phyloP scores from a whole-genome alignment of 2,888 invertebrate species.

The Lycia hirtaria region DNA sequence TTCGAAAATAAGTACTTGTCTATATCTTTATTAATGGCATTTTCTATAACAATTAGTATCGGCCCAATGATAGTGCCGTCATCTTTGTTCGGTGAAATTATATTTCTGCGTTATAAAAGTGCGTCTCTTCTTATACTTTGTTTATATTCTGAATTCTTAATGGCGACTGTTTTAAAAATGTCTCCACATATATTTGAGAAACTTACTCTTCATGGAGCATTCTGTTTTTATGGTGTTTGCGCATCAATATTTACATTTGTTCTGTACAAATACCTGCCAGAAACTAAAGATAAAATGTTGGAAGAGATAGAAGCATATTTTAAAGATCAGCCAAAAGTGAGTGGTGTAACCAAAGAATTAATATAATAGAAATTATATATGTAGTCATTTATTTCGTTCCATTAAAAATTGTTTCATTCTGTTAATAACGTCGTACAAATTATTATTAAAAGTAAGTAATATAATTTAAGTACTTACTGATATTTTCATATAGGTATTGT shows the following conservation, averaged over 20 bases:
- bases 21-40: slow-evolving; percentile 53
- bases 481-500: too few relatives aligned
- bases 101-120: slow-evolving; percentile 59
- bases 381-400: too few relatives aligned
- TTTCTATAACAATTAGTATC: slow-evolving; percentile 62
- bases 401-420: too few relatives aligned
- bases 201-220: slow-evolving; percentile 59
- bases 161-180: slow-evolving; percentile 58
- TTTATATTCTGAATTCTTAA: slow-evolving; percentile 53
- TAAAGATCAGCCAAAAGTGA: slow-evolving; percentile 41
- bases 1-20: slow-evolving; percentile 56
- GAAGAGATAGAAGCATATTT: slow-evolving; percentile 60
- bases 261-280: slow-evolving; percentile 56
- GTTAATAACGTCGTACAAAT: too few relatives aligned
- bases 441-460: too few relatives aligned
- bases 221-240: slow-evolving; percentile 55
- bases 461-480: too few relatives aligned
- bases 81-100: slow-evolving; percentile 62
- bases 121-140: slow-evolving; percentile 52
- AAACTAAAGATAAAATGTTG: slow-evolving; percentile 61
- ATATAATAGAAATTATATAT: slow-evolving; percentile 37
- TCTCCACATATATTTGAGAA: slow-evolving; percentile 56
- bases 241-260: slow-evolving; percentile 53
- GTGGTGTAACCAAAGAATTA: slow-evolving; percentile 44
- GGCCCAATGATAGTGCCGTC: slow-evolving; percentile 66